Base-by-base conservation (phyloP, 2,113 vertebrate genomes). In the Tachysurus vachellii region DNA sequence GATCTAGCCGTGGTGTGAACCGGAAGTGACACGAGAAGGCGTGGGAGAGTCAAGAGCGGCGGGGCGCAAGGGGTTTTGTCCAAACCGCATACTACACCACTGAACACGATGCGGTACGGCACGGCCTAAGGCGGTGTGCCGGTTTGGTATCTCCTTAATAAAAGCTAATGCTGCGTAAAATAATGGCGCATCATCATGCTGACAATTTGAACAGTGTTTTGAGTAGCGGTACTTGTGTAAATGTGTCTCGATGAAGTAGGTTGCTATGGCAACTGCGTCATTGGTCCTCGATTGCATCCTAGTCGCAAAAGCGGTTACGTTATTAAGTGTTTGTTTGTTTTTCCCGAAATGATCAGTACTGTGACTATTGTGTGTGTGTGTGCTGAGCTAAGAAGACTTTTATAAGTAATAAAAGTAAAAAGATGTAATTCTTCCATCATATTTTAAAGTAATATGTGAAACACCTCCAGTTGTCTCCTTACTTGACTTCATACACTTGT, bases 11-110 rank as follows among this genome's bases (percentile, higher is more conserved):
- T 87, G 84, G 84, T 85, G 83, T 90, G 90, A 90, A 92, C 91
- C 95, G 96, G 96, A 96, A 96, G 94, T 96, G 96, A 96, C 96
- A 96, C 94, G 95, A 84, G 82, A 86, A 71, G 93, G 95, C 92
- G 95, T 95, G 95, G 94, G 94, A 94, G 94, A 94, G 95, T 95
- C 87, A 94, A 96, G 92, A 91, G 86, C 85, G 61, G 76, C 56
- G 47, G 86, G 86, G 80, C 64, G 86, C 84, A 85, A 23, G 59
- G 57, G 85, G 80, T 42, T 70, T 44, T 28, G 42, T 54, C 61
- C 71, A 68, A 86, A 68, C 42, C 57, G 64, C 59, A 83, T 62
- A 50, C 53, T 59, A 66, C 57, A 59, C 70, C 68, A 75, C 54
- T 47, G 5, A 59, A n/a, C 31, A 64, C 82, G 82, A 75, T 44